Base-by-base conservation (phyloP, 2,888 invertebrate genomes). In the Lasioglossum villosulum region DNA sequence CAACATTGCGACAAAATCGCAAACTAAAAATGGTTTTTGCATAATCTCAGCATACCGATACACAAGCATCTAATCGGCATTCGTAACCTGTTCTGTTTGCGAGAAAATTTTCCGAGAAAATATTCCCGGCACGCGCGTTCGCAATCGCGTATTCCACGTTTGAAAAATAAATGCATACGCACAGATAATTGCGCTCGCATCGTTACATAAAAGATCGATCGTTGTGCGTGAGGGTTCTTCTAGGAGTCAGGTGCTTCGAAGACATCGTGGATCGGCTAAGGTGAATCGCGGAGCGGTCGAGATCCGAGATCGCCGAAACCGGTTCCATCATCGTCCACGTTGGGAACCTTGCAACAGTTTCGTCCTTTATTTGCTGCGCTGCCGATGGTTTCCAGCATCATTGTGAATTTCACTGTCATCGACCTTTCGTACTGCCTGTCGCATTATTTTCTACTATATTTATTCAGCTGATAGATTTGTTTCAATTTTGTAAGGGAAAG, bases 251-350 rank as follows among this genome's bases (percentile, higher is more conserved):
- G n/a, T 14, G 19, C 68, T 23, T 76, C 66, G 48, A 48, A 76
- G 66, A 30, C 66, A 68, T 16, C 76, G 23, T n/a, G 30, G 1
- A 23, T 42, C 66, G 42, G 37, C 23, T 42, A 68, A 37, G n/a
- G 14, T n/a, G 76, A 76, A 48, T 48, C 76, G 6, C 3, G n/a
- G 34, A n/a, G 14, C 12, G 23, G 66, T 68, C 23, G n/a, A 48
- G 76, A 76, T 48, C 23, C 68, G 30, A 68, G 68, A 37, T 68
- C 34, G 0, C n/a, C 68, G 10, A 37, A 76, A 76, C 76, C 68
- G 76, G 76, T 76, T 76, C 37, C 3, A n/a, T 4, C 68, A 16
- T 34, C 30, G 59, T 30, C 34, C 16, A n/a, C 16, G 45, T 37
- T 48, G 10, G 48, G 16, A 48, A 72, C 48, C 72, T 72, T 71